Evolutionary conservation across 2,888 invertebrate species (phyloP), one percentile per base, ranked within the genome.

Genomic region (Nemotelus pantherinus): DNA sequence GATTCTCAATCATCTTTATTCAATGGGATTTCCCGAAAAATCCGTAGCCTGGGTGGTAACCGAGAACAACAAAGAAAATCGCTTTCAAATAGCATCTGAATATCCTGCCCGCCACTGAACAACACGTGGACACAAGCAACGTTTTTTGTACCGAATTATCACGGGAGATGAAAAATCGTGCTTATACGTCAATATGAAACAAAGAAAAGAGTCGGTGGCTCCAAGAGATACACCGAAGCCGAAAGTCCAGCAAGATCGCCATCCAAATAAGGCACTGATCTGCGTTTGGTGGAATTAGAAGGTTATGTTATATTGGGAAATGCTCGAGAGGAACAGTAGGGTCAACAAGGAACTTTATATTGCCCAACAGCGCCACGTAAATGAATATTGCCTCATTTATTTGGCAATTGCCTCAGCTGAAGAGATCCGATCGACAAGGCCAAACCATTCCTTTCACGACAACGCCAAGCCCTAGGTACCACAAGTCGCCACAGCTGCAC

Each of bases 151-250:
- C 64, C 1, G 43, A 64, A 43, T 64, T 43, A 3, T 64, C 41
- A 64, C 44, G 1, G 39, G 2, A 7, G 64, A 64, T 64, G 2
- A 4, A n/a, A 64, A 43, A 44, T 64, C 1, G 64, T 64, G 64
- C 44, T 3, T 43, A 5, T 64, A 64, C 43, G 64, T 7, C 44
- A 64, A 43, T 64, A 64, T 64, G 44, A 64, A 64, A n/a, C 64
- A 7, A 43, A 39, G n/a, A n/a, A 43, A 43, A n/a, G 44, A 43
- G n/a, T 64, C 43, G 43, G n/a, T 44, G 6, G 39, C 44, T 5
- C 43, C 64, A n/a, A 43, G 64, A 64, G 64, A 64, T n/a, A 43
- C 64, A 7, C 43, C 64, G 2, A 64, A n/a, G 7, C 64, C 64
- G 43, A 25, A 44, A 64, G 6, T 64, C 4, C 4, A 64, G 64